These are phyloP conservation scores for Alviniconcha marisindica DNA, from an alignment of 1,140 invertebrate species.

Conservation along the genomic window DNA sequence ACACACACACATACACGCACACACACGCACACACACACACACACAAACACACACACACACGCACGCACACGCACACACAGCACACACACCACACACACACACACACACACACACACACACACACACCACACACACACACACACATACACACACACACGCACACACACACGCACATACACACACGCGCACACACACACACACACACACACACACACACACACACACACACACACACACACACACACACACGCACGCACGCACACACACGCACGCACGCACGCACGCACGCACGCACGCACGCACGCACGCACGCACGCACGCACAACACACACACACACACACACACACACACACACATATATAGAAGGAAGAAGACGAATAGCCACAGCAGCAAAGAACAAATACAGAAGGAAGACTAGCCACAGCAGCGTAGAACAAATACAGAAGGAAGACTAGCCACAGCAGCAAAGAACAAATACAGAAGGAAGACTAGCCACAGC, in stretches of 20 bases:
- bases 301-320: background rate
- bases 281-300: background rate
- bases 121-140: background rate
- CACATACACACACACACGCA: background rate
- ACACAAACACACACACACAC: constrained; percentile 1
- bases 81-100: background rate
- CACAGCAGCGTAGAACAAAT: too few species aligned
- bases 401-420: too few species aligned
- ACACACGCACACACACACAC: constrained; percentile 4
- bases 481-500: too few species aligned
- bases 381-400: too few species aligned
- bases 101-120: background rate
- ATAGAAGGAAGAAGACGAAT: background rate
- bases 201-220: constrained; percentile 21
- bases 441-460: too few species aligned
- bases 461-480: too few species aligned
- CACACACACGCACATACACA: constrained; percentile 3
- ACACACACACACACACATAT: background rate
- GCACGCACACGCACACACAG: background rate
- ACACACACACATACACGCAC: constrained; percentile 9
- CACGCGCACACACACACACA: constrained; percentile 16
- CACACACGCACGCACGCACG: background rate
- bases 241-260: background rate
- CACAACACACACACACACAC: background rate
- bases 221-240: constrained; percentile 3